Evolutionary conservation across 2,888 invertebrate genomes (phyloP), one percentile per base, ranked within the genome.

Genomic region (Drosophila parthenogenetica): DNA sequence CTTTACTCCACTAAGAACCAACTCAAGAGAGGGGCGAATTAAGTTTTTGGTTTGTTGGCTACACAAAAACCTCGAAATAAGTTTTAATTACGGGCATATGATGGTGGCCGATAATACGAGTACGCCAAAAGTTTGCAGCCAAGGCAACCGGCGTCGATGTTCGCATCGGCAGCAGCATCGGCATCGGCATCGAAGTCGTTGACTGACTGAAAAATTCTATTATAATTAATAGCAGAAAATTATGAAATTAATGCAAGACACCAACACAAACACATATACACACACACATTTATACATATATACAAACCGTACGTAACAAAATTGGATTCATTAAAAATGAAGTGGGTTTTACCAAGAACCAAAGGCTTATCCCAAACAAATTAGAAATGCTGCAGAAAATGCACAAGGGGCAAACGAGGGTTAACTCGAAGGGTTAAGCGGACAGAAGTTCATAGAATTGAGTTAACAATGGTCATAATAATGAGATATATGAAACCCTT

Each of bases 261-360:
- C 69, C 53, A 58, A 53, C 62, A 72, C 45, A 65, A 48, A 60
- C 49, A 74, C 45, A 71, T 39, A 60, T 22, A 42, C 11, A 43
- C 13, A 50, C 29, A 45, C 8, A 49, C 25, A 49, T n/a, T n/a
- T n/a, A n/a, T 2, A 58, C 13, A 29, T 14, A 40, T 32, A 57
- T 50, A 58, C 54, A 67, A 59, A 58, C 68, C 74, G 59, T 14
- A 54, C 53, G 29, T 29, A 49, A 68, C 70, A 39, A 84, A 84
- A 84, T 84, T 84, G 89, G 89, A 88, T 84, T 84, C 83, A 84
- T 84, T 88, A 86, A 84, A 84, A 88, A 84, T 87, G 89, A 84
- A 84, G 89, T 84, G 87, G 83, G 75, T 88, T 77, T 67, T 54
- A 37, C 11, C 29, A 40, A 19, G 58, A 40, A 37, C 63, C 13